Conservation (phyloP, 1,140 invertebrate species). For the Tetramorium alpestre region DNA sequence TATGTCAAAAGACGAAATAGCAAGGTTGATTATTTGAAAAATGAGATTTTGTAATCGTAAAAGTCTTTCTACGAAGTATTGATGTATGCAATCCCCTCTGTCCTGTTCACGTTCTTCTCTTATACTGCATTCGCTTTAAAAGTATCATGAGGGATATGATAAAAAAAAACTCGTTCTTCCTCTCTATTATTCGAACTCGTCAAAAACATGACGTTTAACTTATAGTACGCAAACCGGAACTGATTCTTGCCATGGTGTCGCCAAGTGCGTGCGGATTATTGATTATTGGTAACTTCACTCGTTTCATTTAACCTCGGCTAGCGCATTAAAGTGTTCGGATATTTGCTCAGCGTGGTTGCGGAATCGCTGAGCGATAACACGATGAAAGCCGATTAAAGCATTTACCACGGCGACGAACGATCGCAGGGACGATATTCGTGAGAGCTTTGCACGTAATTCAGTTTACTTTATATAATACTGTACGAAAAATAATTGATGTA, state of each 20-base stretch:
- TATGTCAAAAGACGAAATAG: neutral
- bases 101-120: constrained; percentile 6
- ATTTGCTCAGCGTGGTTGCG: constrained; percentile 22
- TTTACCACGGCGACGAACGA: constrained; percentile 23
- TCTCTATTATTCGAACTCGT: constrained; percentile 32
- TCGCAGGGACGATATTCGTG: neutral
- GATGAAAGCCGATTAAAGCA: constrained; percentile 55
- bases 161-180: constrained; percentile 29
- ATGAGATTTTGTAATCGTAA: constrained; percentile 7
- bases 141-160: constrained; percentile 18
- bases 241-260: constrained; percentile 29
- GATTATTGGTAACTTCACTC: constrained; percentile 45
- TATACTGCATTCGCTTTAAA: neutral
- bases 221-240: neutral
- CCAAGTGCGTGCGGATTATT: constrained; percentile 52
- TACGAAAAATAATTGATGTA: constrained; percentile 38
- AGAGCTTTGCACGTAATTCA: constrained; percentile 34
- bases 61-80: constrained; percentile 24
- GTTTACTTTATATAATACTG: constrained; percentile 21
- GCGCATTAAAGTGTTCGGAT: constrained; percentile 39
- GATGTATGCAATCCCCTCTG: constrained; percentile 21
- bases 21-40: constrained; percentile 39
- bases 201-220: constrained; percentile 34
- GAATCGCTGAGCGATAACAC: neutral
- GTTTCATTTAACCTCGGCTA: constrained; percentile 26